phyloP scores from a whole-genome alignment of 2,113 vertebrate genomes.

The Corvus cornix region DNA sequence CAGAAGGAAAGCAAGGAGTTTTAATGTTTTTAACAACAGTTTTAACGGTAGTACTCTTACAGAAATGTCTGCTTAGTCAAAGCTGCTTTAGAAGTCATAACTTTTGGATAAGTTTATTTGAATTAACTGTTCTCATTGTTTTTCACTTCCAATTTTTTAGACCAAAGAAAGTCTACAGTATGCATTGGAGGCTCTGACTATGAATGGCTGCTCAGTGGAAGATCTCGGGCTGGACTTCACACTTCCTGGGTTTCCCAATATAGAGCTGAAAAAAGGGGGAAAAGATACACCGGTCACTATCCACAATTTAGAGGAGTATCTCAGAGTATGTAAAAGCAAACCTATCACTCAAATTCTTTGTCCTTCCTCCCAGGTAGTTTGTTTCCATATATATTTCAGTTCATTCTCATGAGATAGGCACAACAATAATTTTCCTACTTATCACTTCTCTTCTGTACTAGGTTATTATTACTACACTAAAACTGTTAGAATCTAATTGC shows the following conservation, averaged over 20 bases:
- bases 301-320: constrained; percentile 97
- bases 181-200: constrained; percentile 93
- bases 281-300: constrained; percentile 95
- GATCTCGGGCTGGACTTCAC: constrained; percentile 97
- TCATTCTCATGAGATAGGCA: neutral
- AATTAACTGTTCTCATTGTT: neutral
- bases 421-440: neutral
- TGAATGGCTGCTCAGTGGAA: constrained; percentile 98
- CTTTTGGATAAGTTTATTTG: neutral
- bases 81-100: neutral
- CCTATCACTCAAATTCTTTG: neutral
- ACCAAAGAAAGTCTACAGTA: constrained; percentile 95
- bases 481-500: neutral
- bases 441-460: neutral
- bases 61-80: neutral
- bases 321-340: constrained; percentile 81
- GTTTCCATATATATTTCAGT: neutral
- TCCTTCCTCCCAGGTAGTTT: neutral
- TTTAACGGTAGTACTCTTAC: neutral
- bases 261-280: constrained; percentile 98
- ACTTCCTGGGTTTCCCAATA: constrained; percentile 95
- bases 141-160: constrained; percentile 60
- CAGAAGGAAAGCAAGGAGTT: neutral
- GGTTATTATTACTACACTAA: neutral
- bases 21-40: neutral